Evolutionary conservation across 2,113 vertebrate species (phyloP).

Genomic region (Glaucomys volans): DNA sequence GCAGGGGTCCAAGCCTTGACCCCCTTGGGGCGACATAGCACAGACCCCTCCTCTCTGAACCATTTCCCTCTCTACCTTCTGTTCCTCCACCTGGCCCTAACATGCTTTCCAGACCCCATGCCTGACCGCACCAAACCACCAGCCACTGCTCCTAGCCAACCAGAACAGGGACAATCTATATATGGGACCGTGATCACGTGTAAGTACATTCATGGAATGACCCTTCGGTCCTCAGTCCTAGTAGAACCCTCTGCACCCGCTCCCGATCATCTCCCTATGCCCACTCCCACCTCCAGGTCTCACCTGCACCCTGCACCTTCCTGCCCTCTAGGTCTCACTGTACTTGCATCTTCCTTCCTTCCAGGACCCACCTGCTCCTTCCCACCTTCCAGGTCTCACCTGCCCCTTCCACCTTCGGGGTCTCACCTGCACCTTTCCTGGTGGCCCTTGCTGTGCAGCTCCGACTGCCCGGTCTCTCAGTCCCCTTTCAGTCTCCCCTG

Average conservation of each 20-base stretch:
- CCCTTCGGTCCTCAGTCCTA: not conserved
- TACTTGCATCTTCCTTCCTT: no score
- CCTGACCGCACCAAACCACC: not conserved
- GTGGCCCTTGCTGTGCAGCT: not conserved
- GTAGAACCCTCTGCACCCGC: not conserved
- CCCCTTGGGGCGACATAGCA: no score
- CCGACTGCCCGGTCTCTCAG: not conserved
- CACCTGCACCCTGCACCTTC: not conserved
- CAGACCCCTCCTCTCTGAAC: not conserved
- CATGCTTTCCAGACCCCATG: fast-evolving
- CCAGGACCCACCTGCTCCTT: no score
- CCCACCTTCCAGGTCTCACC: fast-evolving
- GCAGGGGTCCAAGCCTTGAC: not conserved
- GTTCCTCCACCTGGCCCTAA: fast-evolving
- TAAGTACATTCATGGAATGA: not conserved
- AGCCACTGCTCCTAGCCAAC: not conserved
- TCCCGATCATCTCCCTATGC: not conserved
- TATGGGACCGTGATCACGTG: no score
- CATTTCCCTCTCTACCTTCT: not conserved
- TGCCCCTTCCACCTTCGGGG: no score
- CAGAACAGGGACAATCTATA: not conserved
- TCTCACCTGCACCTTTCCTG: not conserved
- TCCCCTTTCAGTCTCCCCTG: not conserved
- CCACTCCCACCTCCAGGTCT: fast-evolving
- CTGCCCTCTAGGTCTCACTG: no score